phyloP scores from a whole-genome alignment of 2,888 invertebrate genomes.

The Cryptophagus acutangulus region DNA sequence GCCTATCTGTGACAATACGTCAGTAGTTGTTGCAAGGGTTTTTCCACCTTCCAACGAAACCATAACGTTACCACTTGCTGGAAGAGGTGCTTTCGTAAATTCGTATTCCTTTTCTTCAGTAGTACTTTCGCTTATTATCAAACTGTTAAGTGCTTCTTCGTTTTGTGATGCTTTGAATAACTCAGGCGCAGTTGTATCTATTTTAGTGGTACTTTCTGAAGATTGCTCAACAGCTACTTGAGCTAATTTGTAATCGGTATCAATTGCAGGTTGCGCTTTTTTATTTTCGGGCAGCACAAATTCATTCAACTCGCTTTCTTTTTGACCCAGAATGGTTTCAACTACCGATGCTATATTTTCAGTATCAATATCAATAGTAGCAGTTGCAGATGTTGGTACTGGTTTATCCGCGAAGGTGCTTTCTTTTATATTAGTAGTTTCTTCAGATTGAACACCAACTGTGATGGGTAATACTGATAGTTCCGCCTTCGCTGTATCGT shows the following conservation, averaged over 20 bases:
- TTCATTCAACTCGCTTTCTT: constrained; percentile 43
- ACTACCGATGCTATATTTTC: constrained; percentile 44
- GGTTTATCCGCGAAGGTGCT: constrained; percentile 36
- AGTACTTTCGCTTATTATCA: constrained; percentile 50
- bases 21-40: constrained; percentile 42
- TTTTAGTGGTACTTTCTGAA: constrained; percentile 33
- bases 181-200: constrained; percentile 32
- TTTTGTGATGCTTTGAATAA: constrained; percentile 41
- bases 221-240: constrained; percentile 38
- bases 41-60: constrained; percentile 51
- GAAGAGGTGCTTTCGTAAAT: constrained; percentile 48
- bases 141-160: constrained; percentile 48
- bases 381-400: constrained; percentile 44
- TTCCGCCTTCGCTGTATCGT: constrained; percentile 24
- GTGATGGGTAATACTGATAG: constrained; percentile 38
- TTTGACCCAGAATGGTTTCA: constrained; percentile 47
- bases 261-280: constrained; percentile 36
- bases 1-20: constrained; percentile 34
- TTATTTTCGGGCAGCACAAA: constrained; percentile 39
- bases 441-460: constrained; percentile 41
- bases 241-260: constrained; percentile 43
- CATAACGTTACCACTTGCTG: constrained; percentile 48
- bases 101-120: constrained; percentile 51
- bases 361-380: constrained; percentile 45
- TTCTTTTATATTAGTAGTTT: constrained; percentile 47